Percentiles rank a stretch among this genome's conserved stretches.
phyloP scores from a whole-genome alignment of 2,888 invertebrate species.

The Trachelus tabidus region DNA sequence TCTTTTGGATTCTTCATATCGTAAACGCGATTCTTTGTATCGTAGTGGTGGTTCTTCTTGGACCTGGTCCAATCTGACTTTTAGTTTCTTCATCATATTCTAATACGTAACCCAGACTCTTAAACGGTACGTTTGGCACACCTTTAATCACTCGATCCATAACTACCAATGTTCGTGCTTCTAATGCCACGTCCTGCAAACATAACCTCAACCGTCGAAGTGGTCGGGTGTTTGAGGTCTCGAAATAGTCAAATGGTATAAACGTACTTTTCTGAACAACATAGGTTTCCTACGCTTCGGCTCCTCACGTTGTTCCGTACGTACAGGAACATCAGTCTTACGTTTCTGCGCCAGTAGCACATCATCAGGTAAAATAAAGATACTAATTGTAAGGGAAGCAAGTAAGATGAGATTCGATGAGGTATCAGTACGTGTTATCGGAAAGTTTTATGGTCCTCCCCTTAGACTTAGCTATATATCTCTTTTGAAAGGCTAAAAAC shows the following conservation, averaged over 20 bases:
- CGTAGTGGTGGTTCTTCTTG: neutral
- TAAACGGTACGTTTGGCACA: neutral
- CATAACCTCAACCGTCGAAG: neutral
- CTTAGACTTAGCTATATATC: neutral
- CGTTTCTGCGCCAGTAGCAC: neutral
- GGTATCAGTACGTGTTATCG: neutral
- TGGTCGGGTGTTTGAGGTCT: neutral
- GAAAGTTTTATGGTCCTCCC: neutral
- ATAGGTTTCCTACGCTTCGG: slow-evolving; percentile 12
- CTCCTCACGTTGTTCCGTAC: neutral
- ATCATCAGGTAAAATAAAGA: neutral
- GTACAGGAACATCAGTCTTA: neutral
- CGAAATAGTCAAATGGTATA: neutral
- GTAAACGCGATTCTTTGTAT: neutral
- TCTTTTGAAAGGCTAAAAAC: neutral
- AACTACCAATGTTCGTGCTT: neutral
- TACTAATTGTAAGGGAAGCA: neutral
- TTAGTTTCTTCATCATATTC: neutral
- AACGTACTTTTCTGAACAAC: slow-evolving; percentile 9
- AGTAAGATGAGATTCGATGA: neutral
- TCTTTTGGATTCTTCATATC: neutral
- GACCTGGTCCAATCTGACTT: neutral
- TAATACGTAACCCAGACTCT: neutral
- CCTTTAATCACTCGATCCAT: neutral
- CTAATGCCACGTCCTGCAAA: neutral